phyloP scores from a whole-genome alignment of 2,888 invertebrate species.

The Epinotia bilunana region DNA sequence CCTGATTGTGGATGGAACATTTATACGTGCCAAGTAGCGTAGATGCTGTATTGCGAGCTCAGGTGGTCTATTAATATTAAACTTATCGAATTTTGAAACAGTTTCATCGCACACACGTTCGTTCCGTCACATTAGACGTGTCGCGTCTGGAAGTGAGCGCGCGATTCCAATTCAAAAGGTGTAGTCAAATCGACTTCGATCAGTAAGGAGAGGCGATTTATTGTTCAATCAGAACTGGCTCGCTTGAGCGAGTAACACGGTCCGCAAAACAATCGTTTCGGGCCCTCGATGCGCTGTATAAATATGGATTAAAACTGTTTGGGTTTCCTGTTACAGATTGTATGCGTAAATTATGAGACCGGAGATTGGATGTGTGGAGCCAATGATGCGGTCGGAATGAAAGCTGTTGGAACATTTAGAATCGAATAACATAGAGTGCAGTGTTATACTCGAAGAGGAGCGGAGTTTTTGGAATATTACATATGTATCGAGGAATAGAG shows the following conservation, averaged over 20 bases:
- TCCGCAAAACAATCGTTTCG: conserved; percentile 1
- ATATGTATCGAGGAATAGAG: too few relatives aligned
- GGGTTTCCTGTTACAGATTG: too few relatives aligned
- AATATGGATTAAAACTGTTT: not conserved
- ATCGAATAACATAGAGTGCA: not conserved
- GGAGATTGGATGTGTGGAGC: conserved; percentile 2
- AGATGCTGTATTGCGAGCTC: too few relatives aligned
- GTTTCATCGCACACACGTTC: too few relatives aligned
- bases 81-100: too few relatives aligned
- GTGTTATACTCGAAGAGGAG: not conserved
- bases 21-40: too few relatives aligned
- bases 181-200: not conserved
- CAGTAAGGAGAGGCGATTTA: not conserved
- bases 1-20: too few relatives aligned
- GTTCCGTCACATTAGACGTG: too few relatives aligned
- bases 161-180: not conserved
- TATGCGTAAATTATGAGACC: not conserved
- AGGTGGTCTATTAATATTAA: too few relatives aligned
- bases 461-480: too few relatives aligned
- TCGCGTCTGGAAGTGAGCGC: too few relatives aligned
- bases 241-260: not conserved
- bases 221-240: not conserved
- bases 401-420: not conserved
- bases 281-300: not conserved
- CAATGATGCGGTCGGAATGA: not conserved